These are phyloP conservation scores for Callyntrura sp. DNA, from an alignment of 2,888 invertebrate species.

Conservation along the genomic window DNA sequence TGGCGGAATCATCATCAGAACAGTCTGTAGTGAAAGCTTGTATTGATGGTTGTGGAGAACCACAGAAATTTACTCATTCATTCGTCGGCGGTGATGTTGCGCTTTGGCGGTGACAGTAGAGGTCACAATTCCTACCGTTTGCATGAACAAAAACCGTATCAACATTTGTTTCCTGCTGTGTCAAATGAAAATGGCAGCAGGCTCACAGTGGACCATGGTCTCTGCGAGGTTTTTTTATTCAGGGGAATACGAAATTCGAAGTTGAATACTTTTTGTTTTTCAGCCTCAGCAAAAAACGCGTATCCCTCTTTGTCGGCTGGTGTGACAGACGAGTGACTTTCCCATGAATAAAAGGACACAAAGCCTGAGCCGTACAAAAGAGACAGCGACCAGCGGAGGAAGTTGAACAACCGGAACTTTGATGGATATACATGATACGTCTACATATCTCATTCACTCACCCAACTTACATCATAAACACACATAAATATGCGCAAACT, in stretches of 20 bases:
- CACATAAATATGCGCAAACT: no score
- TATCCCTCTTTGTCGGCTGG: conserved; percentile 48
- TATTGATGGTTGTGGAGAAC: conserved; percentile 51
- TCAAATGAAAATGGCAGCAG: background rate
- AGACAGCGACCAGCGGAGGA: background rate
- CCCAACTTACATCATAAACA: no score
- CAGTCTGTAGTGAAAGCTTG: conserved; percentile 4
- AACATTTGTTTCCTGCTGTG: conserved; percentile 20
- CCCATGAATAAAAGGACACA: conserved; percentile 56
- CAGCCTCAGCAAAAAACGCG: background rate
- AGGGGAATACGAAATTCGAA: background rate
- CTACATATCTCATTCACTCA: no score
- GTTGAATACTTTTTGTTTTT: background rate
- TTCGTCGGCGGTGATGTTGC: background rate
- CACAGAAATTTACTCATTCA: conserved; percentile 58
- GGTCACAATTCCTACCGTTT: conserved; percentile 7
- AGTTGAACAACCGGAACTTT: no score
- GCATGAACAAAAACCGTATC: conserved; percentile 22
- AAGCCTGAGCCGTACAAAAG: background rate
- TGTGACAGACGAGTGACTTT: conserved; percentile 63
- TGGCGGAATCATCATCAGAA: background rate
- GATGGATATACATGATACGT: no score
- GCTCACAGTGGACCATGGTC: background rate
- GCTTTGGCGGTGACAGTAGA: background rate
- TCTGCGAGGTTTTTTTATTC: background rate